Conservation (phyloP, 2,113 vertebrate genomes). For the Eira barbara region DNA sequence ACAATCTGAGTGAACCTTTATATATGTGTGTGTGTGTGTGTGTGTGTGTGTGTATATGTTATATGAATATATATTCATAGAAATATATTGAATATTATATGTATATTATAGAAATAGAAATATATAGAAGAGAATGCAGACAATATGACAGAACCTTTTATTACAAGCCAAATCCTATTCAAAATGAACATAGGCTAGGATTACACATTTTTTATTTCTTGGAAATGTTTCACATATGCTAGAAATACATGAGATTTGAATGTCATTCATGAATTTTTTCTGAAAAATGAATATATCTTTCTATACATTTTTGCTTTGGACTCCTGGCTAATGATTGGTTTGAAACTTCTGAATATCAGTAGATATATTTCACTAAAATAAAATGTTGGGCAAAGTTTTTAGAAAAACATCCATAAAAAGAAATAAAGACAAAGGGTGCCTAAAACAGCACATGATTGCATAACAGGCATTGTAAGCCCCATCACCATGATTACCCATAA, state of each 20-base stretch:
- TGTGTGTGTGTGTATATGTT: neutral
- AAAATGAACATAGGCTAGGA: neutral
- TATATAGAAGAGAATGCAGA: neutral
- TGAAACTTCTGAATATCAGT: neutral
- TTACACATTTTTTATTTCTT: neutral
- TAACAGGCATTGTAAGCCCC: neutral
- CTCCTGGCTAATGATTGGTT: neutral
- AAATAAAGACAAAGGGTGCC: neutral
- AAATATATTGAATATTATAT: neutral
- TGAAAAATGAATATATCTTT: neutral
- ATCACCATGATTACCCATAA: neutral
- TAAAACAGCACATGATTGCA: neutral
- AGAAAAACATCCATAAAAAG: neutral
- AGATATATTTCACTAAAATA: neutral
- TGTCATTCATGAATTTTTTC: neutral
- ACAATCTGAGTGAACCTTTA: neutral
- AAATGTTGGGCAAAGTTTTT: neutral
- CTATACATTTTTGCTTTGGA: conserved; percentile 4
- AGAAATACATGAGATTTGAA: neutral
- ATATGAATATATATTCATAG: neutral
- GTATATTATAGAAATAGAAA: neutral
- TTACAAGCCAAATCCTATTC: neutral
- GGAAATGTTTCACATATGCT: neutral
- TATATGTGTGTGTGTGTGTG: neutral
- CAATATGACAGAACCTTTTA: neutral